These are phyloP conservation scores for Nephrocerus scutellatus DNA, from an alignment of 2,888 invertebrate species.

Conservation along the genomic window DNA sequence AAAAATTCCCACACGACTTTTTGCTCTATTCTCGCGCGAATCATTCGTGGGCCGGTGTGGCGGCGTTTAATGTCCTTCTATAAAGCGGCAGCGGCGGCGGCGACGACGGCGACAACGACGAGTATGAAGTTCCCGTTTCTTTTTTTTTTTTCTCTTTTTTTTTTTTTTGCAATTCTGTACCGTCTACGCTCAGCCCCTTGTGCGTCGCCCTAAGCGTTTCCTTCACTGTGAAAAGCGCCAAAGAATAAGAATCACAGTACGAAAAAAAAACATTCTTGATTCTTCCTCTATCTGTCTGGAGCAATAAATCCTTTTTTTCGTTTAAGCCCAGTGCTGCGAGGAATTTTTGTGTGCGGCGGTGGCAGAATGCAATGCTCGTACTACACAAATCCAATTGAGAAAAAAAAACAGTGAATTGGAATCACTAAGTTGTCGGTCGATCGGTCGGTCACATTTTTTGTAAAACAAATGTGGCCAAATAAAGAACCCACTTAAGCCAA, in stretches of 20 bases:
- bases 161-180: constrained; percentile 14
- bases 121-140: too few relatives aligned
- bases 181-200: constrained; percentile 10
- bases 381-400: too few relatives aligned
- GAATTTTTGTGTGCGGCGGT: too few relatives aligned
- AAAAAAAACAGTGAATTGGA: too few relatives aligned
- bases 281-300: constrained; percentile 22
- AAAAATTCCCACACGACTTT: constrained; percentile 24
- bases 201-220: constrained; percentile 13
- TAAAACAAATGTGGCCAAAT: constrained; percentile 25
- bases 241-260: constrained; percentile 7
- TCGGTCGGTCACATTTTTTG: constrained; percentile 24
- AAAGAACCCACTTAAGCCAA: constrained; percentile 23
- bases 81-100: too few relatives aligned
- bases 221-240: constrained; percentile 21
- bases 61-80: too few relatives aligned
- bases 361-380: too few relatives aligned
- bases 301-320: constrained; percentile 22
- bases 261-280: constrained; percentile 17
- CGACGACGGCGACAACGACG: constrained; percentile 10
- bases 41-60: too few relatives aligned
- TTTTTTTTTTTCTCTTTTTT: too few relatives aligned
- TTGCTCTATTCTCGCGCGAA: too few relatives aligned
- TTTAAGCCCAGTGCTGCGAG: constrained; percentile 17
- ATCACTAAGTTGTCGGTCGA: too few relatives aligned